Evolutionary conservation across 2,113 vertebrate genomes (phyloP).

Genomic region (Anoura caudifer): DNA sequence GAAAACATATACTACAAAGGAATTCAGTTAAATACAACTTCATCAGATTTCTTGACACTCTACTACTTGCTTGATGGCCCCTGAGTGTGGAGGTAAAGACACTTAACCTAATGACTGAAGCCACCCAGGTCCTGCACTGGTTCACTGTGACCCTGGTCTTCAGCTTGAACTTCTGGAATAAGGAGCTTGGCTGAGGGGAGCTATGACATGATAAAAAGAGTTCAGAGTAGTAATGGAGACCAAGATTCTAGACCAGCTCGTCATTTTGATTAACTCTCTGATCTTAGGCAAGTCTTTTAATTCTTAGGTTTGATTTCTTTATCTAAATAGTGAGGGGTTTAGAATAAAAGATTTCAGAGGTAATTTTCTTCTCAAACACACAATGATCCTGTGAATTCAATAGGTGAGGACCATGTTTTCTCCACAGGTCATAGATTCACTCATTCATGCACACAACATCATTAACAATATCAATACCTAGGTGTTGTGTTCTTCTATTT

Average conservation of each 20-base stretch:
- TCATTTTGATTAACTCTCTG: background rate
- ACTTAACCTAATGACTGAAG: background rate
- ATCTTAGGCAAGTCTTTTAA: background rate
- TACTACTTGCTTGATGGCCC: background rate
- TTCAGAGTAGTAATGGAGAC: background rate
- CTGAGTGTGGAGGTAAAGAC: background rate
- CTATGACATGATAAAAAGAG: background rate
- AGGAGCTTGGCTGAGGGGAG: background rate
- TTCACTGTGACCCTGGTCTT: background rate
- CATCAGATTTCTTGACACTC: background rate
- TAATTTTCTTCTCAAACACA: background rate
- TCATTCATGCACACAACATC: background rate
- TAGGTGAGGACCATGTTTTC: background rate
- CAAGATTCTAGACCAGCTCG: background rate
- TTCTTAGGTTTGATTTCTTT: background rate
- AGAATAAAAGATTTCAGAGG: background rate
- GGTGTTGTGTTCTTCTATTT: background rate
- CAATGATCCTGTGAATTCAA: background rate
- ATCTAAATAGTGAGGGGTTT: background rate
- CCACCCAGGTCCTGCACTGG: background rate
- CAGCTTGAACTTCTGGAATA: background rate
- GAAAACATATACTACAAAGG: fast-evolving
- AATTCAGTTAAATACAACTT: background rate
- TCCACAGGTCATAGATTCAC: background rate
- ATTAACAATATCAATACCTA: background rate